Evolutionary conservation across 2,888 invertebrate species (phyloP).

Genomic region (Drosophila paramelanica): DNA sequence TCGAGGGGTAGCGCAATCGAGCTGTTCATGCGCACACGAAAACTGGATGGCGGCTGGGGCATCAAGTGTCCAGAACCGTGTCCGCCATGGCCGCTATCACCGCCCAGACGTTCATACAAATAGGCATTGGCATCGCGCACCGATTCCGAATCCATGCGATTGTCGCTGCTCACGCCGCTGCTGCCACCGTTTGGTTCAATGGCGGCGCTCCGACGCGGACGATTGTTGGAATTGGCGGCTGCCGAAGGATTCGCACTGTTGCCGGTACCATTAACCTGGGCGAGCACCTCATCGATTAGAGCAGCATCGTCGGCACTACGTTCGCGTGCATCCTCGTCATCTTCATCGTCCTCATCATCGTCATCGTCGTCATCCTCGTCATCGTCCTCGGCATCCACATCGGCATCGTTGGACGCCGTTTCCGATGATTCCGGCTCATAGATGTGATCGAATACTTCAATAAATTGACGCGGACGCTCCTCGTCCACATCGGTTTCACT

Average conservation of each 20-base stretch:
- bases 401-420: constrained; percentile 77
- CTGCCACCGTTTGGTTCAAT: constrained; percentile 29
- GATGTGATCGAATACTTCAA: constrained; percentile 84
- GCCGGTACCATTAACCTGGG: constrained; percentile 35
- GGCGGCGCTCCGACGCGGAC: constrained; percentile 66
- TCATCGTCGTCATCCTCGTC: constrained; percentile 71
- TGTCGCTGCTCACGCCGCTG: constrained; percentile 9
- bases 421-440: constrained; percentile 83
- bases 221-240: constrained; percentile 45
- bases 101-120: constrained; percentile 48
- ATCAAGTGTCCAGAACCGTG: constrained; percentile 25
- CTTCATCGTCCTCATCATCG: constrained; percentile 63
- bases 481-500: constrained; percentile 85
- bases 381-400: constrained; percentile 77
- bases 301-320: constrained; percentile 51
- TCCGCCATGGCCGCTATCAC: constrained; percentile 11
- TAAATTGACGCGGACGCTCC: constrained; percentile 83
- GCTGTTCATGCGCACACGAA: constrained; percentile 64
- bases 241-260: constrained; percentile 7
- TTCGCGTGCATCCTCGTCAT: constrained; percentile 52
- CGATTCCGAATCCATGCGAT: constrained; percentile 14
- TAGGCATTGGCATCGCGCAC: constrained; percentile 38
- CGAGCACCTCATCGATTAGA: constrained; percentile 56
- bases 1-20: constrained; percentile 64
- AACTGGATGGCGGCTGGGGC: constrained; percentile 50